Evolutionary conservation across 2,888 invertebrate genomes (phyloP), one percentile per base, ranked within the genome.

Genomic region (Lasioglossum calceatum): DNA sequence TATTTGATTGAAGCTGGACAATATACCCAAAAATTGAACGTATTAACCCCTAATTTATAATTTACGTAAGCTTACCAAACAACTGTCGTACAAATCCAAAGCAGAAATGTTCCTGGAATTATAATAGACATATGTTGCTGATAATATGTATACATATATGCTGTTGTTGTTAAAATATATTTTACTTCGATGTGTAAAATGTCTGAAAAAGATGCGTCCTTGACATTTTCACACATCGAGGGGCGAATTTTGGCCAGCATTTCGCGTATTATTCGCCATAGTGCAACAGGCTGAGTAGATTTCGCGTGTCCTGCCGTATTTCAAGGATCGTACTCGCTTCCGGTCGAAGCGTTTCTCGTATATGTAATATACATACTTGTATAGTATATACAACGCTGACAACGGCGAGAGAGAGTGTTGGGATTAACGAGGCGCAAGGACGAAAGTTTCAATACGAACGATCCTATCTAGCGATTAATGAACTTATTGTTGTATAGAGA

Each of bases 401-500:
- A 79, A 85, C 84, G 91, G 87, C 82, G 80, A 70, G 76, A 70
- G 76, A 79, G 74, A 79, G 85, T 87, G 91, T 91, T 87, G 91
- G 85, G 82, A 79, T 73, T 87, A 74, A 72, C n/a, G 82, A 86
- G 85, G 81, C 74, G 70, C 71, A 86, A 77, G 79, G 58, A 87
- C 74, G 82, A 84, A 90, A 89, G 84, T 88, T 81, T 87, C 83
- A 19, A 78, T 82, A 72, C 83, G 83, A 86, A 88, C 81, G 91
- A 93, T 93, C 91, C 89, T 93, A 93, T 88, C 85, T 93, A 93
- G 91, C 86, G 86, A 92, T 92, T 92, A 90, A 89, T 91, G 91
- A 92, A 92, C 88, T 92, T 92, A 93, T 94, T 93, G 94, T 94
- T 94, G 93, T 93, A 94, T 94, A 94, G 93, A 93, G 92, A 83